phyloP scores from a whole-genome alignment of 2,113 vertebrate genomes.

The Sylvilagus bachmani region DNA sequence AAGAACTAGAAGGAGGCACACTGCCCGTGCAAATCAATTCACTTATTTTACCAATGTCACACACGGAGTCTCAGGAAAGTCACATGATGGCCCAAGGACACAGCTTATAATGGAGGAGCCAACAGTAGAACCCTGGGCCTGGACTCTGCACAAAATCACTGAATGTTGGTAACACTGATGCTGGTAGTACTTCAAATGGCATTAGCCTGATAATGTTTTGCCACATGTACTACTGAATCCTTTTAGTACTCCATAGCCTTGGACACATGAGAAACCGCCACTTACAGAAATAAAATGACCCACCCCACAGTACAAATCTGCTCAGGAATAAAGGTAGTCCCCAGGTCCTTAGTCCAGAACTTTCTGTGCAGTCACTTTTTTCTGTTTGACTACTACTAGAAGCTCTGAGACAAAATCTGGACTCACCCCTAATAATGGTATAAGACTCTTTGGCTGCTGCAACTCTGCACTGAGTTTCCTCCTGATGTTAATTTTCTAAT shows the following conservation, averaged over 20 bases:
- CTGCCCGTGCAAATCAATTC: not conserved
- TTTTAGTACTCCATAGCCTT: not conserved
- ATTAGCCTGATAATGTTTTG: not conserved
- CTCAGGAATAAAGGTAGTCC: not conserved
- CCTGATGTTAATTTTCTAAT: slow-evolving; percentile 1
- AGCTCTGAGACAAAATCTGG: not conserved
- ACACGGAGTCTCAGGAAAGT: not conserved
- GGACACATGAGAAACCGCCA: not conserved
- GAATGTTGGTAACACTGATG: accelerated
- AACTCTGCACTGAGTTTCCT: not conserved
- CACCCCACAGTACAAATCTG: not conserved
- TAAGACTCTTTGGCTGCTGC: not conserved
- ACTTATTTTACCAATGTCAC: not conserved
- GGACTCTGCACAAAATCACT: not conserved
- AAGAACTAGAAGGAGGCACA: not conserved
- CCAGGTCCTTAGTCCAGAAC: not conserved
- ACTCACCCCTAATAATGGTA: accelerated
- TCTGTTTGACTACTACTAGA: not conserved
- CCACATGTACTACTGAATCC: not conserved
- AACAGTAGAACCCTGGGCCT: not conserved
- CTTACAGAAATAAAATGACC: not conserved
- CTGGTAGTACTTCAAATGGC: too few relatives aligned
- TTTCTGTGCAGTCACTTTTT: not conserved
- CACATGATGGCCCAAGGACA: not conserved
- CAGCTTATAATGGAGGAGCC: not conserved